A percentile compares a stretch with the other conserved stretches of the same genome.
Evolutionary conservation across 2,888 invertebrate species (phyloP).

Genomic region (Pherbina coryleti): DNA sequence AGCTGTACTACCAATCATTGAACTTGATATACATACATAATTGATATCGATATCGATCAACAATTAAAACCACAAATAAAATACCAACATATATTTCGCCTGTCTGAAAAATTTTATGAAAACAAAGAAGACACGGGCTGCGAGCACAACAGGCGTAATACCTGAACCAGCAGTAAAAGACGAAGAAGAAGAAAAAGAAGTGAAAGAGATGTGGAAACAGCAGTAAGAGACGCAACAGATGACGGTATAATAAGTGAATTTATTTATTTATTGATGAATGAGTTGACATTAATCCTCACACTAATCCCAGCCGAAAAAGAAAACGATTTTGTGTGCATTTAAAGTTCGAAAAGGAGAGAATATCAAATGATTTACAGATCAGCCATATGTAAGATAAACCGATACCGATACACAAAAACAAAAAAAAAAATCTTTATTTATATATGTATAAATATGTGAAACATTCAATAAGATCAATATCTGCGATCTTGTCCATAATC

Average conservation of each 20-base stretch:
- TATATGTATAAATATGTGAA: neutral
- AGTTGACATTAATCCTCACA: constrained; percentile 67
- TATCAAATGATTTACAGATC: constrained; percentile 28
- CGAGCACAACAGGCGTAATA: no score
- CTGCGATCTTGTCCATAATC: constrained; percentile 31
- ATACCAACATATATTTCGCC: neutral
- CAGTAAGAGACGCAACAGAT: neutral
- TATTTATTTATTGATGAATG: constrained; percentile 62
- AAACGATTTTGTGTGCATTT: constrained; percentile 17
- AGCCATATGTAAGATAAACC: neutral
- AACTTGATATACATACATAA: neutral
- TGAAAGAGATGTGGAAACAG: neutral
- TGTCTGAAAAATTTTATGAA: constrained; percentile 8
- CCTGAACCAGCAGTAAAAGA: neutral
- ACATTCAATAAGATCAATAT: constrained; percentile 28
- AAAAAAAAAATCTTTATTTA: neutral
- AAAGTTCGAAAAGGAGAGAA: neutral
- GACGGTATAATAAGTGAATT: constrained; percentile 23
- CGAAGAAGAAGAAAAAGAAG: neutral
- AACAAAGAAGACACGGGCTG: neutral
- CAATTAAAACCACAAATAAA: neutral
- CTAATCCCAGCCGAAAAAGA: constrained; percentile 49
- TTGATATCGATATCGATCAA: neutral
- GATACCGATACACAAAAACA: neutral
- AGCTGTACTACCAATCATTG: constrained; percentile 1